A percentile compares a stretch with the other conserved stretches of the same genome.
Conservation (phyloP, 2,113 vertebrate genomes). For the Boleophthalmus pectinirostris region DNA sequence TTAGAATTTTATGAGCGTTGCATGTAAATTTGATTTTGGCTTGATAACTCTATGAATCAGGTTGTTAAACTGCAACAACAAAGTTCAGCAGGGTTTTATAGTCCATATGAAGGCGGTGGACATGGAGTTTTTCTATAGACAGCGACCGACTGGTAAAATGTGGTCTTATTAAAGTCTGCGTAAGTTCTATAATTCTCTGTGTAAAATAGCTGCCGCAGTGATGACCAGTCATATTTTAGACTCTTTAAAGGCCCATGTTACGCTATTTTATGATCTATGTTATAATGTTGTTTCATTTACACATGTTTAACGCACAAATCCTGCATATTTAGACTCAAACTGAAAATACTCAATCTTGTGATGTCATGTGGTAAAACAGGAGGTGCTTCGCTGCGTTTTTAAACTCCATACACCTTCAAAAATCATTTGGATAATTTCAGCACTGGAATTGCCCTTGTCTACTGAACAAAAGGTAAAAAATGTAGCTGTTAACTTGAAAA, state of each 20-base stretch:
- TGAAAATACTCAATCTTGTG: too few species aligned
- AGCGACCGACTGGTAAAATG: not conserved
- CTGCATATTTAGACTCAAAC: too few species aligned
- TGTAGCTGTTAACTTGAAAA: too few species aligned
- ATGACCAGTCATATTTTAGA: not conserved
- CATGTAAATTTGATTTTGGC: slow-evolving; percentile 12
- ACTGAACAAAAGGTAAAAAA: too few species aligned
- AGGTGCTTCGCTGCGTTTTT: too few species aligned
- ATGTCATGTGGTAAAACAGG: too few species aligned
- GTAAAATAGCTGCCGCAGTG: slow-evolving; percentile 16
- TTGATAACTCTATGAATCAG: slow-evolving; percentile 46
- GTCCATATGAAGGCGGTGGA: not conserved
- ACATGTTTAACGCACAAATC: too few species aligned
- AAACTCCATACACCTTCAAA: too few species aligned
- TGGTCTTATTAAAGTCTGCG: slow-evolving; percentile 7
- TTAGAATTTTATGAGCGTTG: slow-evolving; percentile 48
- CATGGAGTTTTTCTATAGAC: slow-evolving; percentile 12
- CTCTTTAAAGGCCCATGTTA: not conserved
- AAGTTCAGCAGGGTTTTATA: slow-evolving; percentile 42
- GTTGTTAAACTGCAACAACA: slow-evolving; percentile 40
- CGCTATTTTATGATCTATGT: too few species aligned
- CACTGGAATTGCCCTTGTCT: too few species aligned
- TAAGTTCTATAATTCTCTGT: not conserved
- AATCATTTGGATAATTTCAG: too few species aligned
- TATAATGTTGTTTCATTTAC: too few species aligned